phyloP scores from a whole-genome alignment of 2,888 invertebrate genomes.

The Drosophila anceps region DNA sequence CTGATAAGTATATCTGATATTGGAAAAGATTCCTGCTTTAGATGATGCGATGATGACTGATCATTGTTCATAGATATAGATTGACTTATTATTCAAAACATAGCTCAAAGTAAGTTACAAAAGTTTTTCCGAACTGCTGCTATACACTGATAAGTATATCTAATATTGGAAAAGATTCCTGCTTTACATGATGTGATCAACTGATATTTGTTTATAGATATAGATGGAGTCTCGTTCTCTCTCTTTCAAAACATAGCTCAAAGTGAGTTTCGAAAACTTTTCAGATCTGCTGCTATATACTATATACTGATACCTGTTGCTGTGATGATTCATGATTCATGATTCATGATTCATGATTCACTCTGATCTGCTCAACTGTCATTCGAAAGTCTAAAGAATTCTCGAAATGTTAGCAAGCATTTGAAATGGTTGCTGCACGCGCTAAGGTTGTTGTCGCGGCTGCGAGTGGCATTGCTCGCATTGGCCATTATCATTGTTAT shows the following conservation, averaged over 20 bases:
- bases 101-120: background rate
- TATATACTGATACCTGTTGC: background rate
- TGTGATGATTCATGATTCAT: too few relatives aligned
- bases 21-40: background rate
- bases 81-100: background rate
- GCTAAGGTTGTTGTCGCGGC: constrained; percentile 26
- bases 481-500: background rate
- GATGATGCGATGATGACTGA: too few relatives aligned
- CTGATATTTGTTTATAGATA: background rate
- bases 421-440: constrained; percentile 21
- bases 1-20: background rate
- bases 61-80: background rate
- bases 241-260: background rate
- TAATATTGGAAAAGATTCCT: background rate
- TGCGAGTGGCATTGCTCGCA: constrained; percentile 4
- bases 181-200: too few relatives aligned
- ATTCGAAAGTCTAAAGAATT: background rate
- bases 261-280: background rate
- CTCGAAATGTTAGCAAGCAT: background rate
- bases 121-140: background rate
- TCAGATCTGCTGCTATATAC: background rate
- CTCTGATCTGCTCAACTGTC: background rate
- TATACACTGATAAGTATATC: background rate
- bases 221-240: background rate
- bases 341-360: background rate